Percentiles rank a stretch among this genome's conserved stretches.
Evolutionary conservation across 2,113 vertebrate species (phyloP).

Genomic region (Campylorhamphus procurvoides): DNA sequence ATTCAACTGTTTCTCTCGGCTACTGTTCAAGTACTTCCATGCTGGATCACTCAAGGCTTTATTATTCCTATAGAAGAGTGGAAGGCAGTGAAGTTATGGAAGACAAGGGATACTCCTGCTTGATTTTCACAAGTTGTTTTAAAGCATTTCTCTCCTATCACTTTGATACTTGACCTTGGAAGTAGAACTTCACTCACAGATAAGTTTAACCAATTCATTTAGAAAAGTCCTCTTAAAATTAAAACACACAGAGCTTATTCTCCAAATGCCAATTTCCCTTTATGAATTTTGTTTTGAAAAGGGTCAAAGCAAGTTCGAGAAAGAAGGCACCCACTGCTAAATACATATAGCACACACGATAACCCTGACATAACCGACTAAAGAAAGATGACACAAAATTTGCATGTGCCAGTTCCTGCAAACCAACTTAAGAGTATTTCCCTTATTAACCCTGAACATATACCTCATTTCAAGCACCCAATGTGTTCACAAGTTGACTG

Average conservation of each 20-base stretch:
- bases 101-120: not conserved
- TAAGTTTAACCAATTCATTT: not conserved
- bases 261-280: not conserved
- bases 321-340: not conserved
- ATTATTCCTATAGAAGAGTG: constrained; percentile 86
- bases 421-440: not conserved
- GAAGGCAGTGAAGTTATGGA: not conserved
- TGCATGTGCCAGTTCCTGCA: not conserved
- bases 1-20: constrained; percentile 89
- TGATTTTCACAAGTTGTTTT: not conserved
- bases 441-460: not conserved
- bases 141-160: not conserved
- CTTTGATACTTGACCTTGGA: not conserved
- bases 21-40: constrained; percentile 88
- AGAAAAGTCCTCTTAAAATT: not conserved
- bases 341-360: rapidly evolving
- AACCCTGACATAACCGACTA: not conserved
- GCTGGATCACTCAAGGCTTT: constrained; percentile 88
- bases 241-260: not conserved
- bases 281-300: not conserved
- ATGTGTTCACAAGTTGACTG: not conserved
- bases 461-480: not conserved
- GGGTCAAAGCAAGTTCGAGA: not conserved
- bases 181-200: not conserved
- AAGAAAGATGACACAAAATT: not conserved